These are phyloP conservation scores for Reinhardtius hippoglossoides DNA, from an alignment of 2,113 vertebrate species.

Conservation along the genomic window DNA sequence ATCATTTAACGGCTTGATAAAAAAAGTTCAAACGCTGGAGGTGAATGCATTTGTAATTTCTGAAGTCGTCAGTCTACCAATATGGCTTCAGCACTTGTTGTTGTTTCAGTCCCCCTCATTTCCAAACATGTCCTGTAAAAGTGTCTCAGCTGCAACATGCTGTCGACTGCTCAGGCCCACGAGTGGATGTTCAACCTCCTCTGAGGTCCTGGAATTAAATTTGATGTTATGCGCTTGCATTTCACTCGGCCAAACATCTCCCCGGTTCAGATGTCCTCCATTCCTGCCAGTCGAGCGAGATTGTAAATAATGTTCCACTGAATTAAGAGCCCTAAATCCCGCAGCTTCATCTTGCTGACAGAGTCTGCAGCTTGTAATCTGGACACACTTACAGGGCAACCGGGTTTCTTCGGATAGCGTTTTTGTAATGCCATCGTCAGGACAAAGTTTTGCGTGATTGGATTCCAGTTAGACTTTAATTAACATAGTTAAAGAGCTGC, in stretches of 20 bases:
- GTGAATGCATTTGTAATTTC: constrained; percentile 1
- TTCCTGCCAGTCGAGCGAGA: constrained; percentile 29
- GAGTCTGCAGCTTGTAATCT: constrained; percentile 58
- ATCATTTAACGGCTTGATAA: neutral
- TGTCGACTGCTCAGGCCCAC: neutral
- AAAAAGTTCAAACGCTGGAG: neutral
- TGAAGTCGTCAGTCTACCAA: neutral
- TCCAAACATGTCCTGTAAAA: neutral
- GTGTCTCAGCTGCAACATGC: neutral
- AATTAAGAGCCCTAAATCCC: constrained; percentile 68
- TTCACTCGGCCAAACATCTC: constrained; percentile 32
- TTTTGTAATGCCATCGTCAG: constrained; percentile 46
- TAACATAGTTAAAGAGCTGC: constrained; percentile 78
- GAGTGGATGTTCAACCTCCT: neutral
- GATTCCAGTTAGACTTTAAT: constrained; percentile 75
- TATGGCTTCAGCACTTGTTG: neutral
- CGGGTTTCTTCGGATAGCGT: constrained; percentile 38
- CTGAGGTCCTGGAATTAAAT: neutral
- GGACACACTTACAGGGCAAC: constrained; percentile 33
- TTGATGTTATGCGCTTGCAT: neutral
- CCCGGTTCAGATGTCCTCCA: constrained; percentile 43
- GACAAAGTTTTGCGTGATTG: constrained; percentile 74
- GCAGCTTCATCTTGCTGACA: constrained; percentile 54
- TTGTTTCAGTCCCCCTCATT: neutral
- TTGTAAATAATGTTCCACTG: constrained; percentile 57